Base-by-base conservation (phyloP, 2,113 vertebrate genomes). In the Morone saxatilis region DNA sequence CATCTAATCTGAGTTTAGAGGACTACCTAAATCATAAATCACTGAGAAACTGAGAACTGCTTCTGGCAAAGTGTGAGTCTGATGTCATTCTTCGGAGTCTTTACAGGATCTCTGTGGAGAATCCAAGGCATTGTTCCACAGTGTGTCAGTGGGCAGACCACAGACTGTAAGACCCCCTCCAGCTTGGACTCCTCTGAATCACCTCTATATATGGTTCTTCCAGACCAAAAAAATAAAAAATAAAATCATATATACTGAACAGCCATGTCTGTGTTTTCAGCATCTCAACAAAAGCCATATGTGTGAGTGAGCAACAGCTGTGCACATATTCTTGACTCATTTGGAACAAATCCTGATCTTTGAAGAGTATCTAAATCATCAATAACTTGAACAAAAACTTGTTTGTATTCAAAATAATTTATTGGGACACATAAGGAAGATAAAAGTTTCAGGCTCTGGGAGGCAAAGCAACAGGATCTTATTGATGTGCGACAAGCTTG, bases 1-100 rank as follows among this genome's bases (percentile, higher is more conserved):
- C 38, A n/a, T 78, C n/a, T 45, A 73, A 70, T 71, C 43, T 10
- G 4, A 25, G 17, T 62, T 76, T 62, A 41, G n/a, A 31, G 48
- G 31, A 80, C 57, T 62, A 72, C 20, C 40, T 51, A 48, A 74
- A 70, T 74, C 50, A 82, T 81, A 85, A 81, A 85, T 87, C 80
- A 62, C 19, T 2, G 22, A 45, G 51, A 66, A 81, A 48, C 1
- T 3, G 62, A 76, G 67, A 13, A n/a, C 20, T 3, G 25, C 71
- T 62, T 51, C 75, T 89, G 83, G 85, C 75, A 51, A 61, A 53
- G 1, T 50, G 8, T 17, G 66, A 69, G 53, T 53, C 41, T 87
- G 81, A 89, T 78, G 76, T 90, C 45, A 91, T 86, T 76, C 20
- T 8, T 62, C n/a, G 7, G 48, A 60, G 47, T 45, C 31, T 66